phyloP scores from a whole-genome alignment of 2,888 invertebrate genomes.

The Desoria tigrina region DNA sequence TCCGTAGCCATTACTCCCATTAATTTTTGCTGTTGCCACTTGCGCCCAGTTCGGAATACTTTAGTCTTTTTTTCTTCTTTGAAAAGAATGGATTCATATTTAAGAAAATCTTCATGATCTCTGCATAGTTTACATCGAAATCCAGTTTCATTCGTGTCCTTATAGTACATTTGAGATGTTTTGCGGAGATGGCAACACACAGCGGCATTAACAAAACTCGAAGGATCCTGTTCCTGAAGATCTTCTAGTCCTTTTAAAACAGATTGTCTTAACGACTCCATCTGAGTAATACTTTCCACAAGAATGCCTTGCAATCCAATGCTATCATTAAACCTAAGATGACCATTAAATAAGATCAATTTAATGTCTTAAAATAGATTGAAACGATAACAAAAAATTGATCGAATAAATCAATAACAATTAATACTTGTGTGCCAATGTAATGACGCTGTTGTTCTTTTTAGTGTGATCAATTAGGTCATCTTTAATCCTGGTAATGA shows the following conservation, averaged over 20 bases:
- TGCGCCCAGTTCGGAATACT: slow-evolving; percentile 48
- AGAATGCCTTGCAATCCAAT: slow-evolving; percentile 57
- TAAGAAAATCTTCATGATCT: slow-evolving; percentile 57
- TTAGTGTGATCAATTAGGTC: slow-evolving; percentile 37
- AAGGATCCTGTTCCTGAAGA: slow-evolving; percentile 55
- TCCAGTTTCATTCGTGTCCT: slow-evolving; percentile 22
- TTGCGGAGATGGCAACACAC: slow-evolving; percentile 64
- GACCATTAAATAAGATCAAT: slow-evolving; percentile 34
- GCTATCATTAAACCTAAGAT: slow-evolving; percentile 56
- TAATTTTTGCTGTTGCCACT: slow-evolving; percentile 46
- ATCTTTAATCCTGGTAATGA: slow-evolving; percentile 44
- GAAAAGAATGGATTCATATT: slow-evolving; percentile 61
- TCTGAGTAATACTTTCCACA: slow-evolving; percentile 55
- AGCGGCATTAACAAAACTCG: slow-evolving; percentile 59
- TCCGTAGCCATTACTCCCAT: slow-evolving; percentile 33
- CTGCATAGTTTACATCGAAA: slow-evolving; percentile 57
- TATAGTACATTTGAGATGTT: slow-evolving; percentile 31
- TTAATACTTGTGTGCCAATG: slow-evolving; percentile 44
- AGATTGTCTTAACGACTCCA: slow-evolving; percentile 55
- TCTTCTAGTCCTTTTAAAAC: slow-evolving; percentile 56
- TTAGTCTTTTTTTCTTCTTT: slow-evolving; percentile 57
- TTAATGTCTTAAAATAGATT: not conserved
- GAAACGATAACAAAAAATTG: not conserved
- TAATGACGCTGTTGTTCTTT: slow-evolving; percentile 24
- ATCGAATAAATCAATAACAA: no score